Conservation (phyloP, 2,888 invertebrate species). For the Odontomyia ornata region DNA sequence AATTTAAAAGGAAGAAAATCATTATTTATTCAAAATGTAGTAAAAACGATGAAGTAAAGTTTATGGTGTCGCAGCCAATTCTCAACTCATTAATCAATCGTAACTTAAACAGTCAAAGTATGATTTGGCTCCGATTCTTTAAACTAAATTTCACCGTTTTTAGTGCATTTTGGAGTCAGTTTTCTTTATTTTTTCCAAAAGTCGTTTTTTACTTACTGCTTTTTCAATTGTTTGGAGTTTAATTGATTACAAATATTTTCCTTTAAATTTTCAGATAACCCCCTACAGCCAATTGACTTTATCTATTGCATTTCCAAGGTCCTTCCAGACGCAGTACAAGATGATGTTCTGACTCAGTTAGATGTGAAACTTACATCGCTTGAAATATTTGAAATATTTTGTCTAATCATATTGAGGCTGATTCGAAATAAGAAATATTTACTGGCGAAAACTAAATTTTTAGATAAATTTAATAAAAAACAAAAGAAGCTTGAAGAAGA, state of each 20-base stretch:
- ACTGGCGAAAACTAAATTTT: background rate
- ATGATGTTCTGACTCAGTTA: constrained; percentile 20
- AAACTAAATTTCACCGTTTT: no score
- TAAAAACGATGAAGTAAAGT: no score
- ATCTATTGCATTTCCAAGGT: constrained; percentile 13
- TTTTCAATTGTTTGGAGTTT: no score
- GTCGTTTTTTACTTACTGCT: no score
- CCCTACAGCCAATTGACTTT: constrained; percentile 8
- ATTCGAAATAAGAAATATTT: constrained; percentile 25
- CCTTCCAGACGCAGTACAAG: constrained; percentile 24
- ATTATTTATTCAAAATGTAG: no score
- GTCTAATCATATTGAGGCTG: constrained; percentile 26
- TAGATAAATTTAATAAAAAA: background rate
- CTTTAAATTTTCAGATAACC: background rate
- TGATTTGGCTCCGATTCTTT: no score
- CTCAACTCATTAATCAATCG: no score
- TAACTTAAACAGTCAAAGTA: no score
- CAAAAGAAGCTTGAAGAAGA: background rate
- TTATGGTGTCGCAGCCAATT: no score
- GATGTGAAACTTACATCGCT: constrained; percentile 30
- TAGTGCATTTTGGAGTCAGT: no score
- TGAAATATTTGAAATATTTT: constrained; percentile 41
- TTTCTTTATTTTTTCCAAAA: no score
- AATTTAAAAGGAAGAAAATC: no score
- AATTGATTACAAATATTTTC: background rate